Evolutionary conservation across 2,888 invertebrate genomes (phyloP).

Genomic region (Scaptomyza caliginosa): DNA sequence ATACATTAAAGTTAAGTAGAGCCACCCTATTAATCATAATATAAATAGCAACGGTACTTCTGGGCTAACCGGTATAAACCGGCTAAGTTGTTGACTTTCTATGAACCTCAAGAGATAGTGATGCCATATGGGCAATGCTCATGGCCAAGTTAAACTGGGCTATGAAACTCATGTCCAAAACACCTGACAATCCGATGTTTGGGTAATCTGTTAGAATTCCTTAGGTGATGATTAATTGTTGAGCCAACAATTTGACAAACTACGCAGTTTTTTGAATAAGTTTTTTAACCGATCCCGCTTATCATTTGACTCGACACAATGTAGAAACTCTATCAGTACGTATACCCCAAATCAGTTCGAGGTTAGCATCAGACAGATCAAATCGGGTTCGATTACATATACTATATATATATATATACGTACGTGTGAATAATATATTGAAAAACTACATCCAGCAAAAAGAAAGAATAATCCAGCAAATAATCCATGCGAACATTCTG

Average conservation of each 20-base stretch:
- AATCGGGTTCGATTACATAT: constrained; percentile 18
- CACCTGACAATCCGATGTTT: constrained; percentile 2
- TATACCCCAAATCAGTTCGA: constrained; percentile 10
- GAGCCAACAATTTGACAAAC: constrained; percentile 15
- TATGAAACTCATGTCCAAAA: constrained; percentile 2
- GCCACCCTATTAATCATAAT: background rate
- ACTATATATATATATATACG: background rate
- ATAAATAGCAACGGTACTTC: background rate
- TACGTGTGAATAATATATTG: background rate
- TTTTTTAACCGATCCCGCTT: constrained; percentile 29
- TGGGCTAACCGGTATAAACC: constrained; percentile 34
- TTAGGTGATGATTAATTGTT: constrained; percentile 24
- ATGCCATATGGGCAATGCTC: constrained; percentile 5
- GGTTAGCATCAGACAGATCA: constrained; percentile 10
- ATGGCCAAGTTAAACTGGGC: constrained; percentile 12
- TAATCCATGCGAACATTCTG: background rate
- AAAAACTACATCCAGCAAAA: constrained; percentile 25
- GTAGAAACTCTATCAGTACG: constrained; percentile 27
- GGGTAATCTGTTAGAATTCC: background rate
- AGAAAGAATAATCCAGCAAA: constrained; percentile 37
- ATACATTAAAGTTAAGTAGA: background rate
- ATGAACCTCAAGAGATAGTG: constrained; percentile 36
- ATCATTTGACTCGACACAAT: constrained; percentile 26
- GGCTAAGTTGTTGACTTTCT: constrained; percentile 32
- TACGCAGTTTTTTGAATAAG: constrained; percentile 39